Evolutionary conservation across 1,140 invertebrate species (phyloP), one percentile per base, ranked within the genome.

Genomic region (Pollicipes pollicipes): DNA sequence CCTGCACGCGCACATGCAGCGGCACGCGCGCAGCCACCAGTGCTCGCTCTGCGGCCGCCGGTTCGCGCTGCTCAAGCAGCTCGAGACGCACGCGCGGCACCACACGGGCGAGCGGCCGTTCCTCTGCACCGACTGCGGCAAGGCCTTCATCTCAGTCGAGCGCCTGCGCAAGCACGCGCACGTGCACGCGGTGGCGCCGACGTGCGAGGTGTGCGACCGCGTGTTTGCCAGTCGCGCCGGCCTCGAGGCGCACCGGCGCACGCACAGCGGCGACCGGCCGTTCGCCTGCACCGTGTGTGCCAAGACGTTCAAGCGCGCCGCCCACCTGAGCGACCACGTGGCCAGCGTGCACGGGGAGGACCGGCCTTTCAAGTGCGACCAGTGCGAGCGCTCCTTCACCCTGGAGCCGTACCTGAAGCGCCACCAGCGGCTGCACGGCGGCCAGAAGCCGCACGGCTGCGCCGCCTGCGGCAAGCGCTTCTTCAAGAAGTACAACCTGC

Each of bases 231-330:
- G 70, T n/a, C 29, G 71, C 27, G 28, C 73, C 26, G 66, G 73
- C 32, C 71, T 76, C 24, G 73, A 69, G 21, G 73, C 74, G 45
- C 75, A 76, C 45, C 70, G 64, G 26, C 71, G 76, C 30, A 72
- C 72, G 28, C 76, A 76, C 70, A 76, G 74, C n/a, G 75, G 72
- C 16, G 75, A 76, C 68, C 64, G 73, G 26, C 75, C 75, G 26
- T 75, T 74, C 70, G 72, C 71, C 35, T 76, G 75, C 64, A 27
- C 35, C 21, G 72, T 66, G 24, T 75, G 74, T 35, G 37, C 45
- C 2, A 87, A 87, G 66, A 88, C 90, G 26, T 91, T 91, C 80
- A 58, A 58, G 17, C 45, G 45, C 21, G 45, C 45, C 45, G 24
- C 13, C 45, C 45, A 58, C 35, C 35, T 58, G 10, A 58, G 17